A percentile compares a stretch with the other conserved stretches of the same genome.
These are phyloP conservation scores for Isurus oxyrinchus DNA, from an alignment of 2,113 vertebrate species.

Conservation along the genomic window DNA sequence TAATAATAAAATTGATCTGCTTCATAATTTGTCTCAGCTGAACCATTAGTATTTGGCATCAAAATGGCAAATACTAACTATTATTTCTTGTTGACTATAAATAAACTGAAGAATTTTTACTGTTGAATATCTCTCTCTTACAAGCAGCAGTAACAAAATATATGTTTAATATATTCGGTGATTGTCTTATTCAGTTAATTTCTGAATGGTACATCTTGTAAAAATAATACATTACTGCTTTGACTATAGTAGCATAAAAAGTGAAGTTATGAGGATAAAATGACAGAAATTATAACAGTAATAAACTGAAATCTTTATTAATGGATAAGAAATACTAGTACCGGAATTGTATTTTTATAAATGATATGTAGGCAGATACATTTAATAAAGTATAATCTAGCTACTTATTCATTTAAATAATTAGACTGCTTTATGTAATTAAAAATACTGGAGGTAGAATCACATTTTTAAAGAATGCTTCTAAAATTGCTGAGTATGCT, in stretches of 20 bases:
- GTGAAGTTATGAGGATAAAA: not conserved
- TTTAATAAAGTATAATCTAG: not conserved
- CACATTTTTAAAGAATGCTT: not conserved
- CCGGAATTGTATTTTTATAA: not conserved
- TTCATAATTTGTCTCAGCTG: not conserved
- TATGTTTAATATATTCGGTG: not conserved
- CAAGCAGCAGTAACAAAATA: not conserved
- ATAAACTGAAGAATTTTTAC: not conserved
- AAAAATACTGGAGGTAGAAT: not conserved
- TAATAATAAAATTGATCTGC: not conserved
- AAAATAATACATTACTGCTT: not conserved
- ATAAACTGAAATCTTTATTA: not conserved
- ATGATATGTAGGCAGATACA: not conserved
- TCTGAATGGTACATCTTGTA: not conserved
- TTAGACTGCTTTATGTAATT: not conserved
- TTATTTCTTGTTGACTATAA: constrained; percentile 10
- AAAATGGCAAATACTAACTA: no score
- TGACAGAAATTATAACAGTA: not conserved
- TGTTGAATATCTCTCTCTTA: not conserved
- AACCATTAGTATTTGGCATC: not conserved
- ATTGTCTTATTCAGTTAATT: not conserved
- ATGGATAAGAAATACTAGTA: not conserved
- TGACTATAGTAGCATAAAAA: not conserved
- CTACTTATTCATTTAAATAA: constrained; percentile 22
- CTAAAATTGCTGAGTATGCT: not conserved